Evolutionary conservation across 2,797 vertebrate species (phyloP), one percentile per base, ranked within the genome.

Genomic region (Myotis findleyi): DNA sequence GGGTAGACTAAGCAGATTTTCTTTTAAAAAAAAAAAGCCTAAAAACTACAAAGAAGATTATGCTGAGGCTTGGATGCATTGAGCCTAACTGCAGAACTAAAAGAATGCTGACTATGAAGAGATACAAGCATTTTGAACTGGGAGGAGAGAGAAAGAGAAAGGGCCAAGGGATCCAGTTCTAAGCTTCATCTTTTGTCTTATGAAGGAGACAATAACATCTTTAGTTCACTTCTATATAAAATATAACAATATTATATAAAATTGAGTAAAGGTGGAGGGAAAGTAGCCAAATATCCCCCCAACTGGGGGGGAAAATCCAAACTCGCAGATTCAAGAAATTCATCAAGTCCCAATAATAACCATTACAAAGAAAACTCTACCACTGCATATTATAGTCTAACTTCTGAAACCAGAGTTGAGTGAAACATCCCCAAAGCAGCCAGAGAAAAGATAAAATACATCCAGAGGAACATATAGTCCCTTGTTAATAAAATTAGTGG

Each of bases 181-280:
- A 83, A 76, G 23, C 3, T 33, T 87, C 27, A 77, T 47, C 20
- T 71, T 87, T 75, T 41, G 21, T 53, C 30, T 76, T 59, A 44
- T 44, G 30, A 83, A 75, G n/a, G 62, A 82, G n/a, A 71, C 17
- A 76, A 77, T 86, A 80, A 38, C 89, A 66, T 80, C 38, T 94
- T 64, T 38, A 71, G 7, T 55, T 89, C 14, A 53, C 41, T 30
- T 41, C 57, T 13, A 53, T 27, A 69, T 21, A 64, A n/a, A n/a
- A 64, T 64, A 64, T n/a, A 62, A 62, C 27, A 27, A 57, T 57
- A 62, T 62, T 62, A 62, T 30, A 62, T 62, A 62, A 62, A 38
- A 38, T 38, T 5, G 38, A 38, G 5, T 38, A 38, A 25, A 83
- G 25, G 14, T 38, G 21, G 6, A 9, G 18, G 25, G 36, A 2